These are phyloP conservation scores for Macrobrachium rosenbergii DNA, from an alignment of 1,140 invertebrate species.

Conservation along the genomic window DNA sequence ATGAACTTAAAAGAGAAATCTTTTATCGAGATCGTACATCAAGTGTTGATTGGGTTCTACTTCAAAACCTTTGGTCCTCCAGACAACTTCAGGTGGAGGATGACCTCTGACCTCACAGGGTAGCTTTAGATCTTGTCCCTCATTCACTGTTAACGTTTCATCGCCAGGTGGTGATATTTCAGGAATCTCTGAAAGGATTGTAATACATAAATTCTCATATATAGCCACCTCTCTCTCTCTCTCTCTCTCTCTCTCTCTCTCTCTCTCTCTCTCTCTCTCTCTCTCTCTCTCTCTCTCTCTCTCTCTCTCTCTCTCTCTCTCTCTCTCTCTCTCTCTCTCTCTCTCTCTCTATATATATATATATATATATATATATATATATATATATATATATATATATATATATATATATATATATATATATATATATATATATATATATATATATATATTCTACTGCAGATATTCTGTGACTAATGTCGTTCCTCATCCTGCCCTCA, in stretches of 20 bases:
- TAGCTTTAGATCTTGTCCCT: constrained; percentile 65
- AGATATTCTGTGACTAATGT: not conserved
- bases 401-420: not conserved
- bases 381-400: not conserved
- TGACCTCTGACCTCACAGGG: constrained; percentile 72
- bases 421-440: not conserved
- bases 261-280: not conserved
- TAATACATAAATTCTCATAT: not conserved
- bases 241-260: not conserved
- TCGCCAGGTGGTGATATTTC: constrained; percentile 53
- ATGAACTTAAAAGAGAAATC: constrained; percentile 8
- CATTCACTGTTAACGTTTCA: constrained; percentile 40
- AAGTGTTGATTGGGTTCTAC: constrained; percentile 47
- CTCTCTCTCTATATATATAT: not conserved
- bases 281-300: not conserved
- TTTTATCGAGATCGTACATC: constrained; percentile 1
- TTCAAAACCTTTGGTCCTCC: constrained; percentile 69
- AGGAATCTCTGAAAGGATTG: constrained; percentile 31
- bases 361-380: not conserved
- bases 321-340: not conserved
- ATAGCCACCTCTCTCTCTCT: not conserved
- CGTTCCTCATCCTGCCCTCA: too few species aligned
- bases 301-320: not conserved
- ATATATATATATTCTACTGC: not conserved
- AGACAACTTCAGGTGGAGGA: constrained; percentile 71